These are phyloP conservation scores for Tenthredo livida DNA, from an alignment of 2,888 invertebrate species.

Conservation along the genomic window DNA sequence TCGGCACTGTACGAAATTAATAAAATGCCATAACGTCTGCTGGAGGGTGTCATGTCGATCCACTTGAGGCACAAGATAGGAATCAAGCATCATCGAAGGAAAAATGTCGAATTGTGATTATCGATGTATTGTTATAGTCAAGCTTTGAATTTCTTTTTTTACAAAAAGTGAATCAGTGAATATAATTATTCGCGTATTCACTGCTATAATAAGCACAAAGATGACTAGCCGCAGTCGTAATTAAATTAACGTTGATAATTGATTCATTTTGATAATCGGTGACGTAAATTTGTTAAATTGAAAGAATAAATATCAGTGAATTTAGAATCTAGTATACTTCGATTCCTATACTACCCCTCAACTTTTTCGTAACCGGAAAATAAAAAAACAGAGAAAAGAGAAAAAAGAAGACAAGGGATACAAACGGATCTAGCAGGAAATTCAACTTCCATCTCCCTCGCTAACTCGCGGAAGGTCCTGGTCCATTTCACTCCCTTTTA, in stretches of 20 bases:
- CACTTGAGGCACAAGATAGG: not conserved
- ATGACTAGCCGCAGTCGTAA: no score
- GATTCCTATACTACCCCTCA: not conserved
- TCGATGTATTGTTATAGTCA: not conserved
- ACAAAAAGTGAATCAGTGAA: not conserved
- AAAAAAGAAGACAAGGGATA: not conserved
- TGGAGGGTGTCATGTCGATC: not conserved
- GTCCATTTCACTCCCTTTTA: slow-evolving; percentile 25
- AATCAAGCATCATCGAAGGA: not conserved
- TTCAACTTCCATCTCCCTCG: not conserved
- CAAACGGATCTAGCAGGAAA: slow-evolving; percentile 15
- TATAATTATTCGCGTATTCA: not conserved
- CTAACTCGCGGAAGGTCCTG: slow-evolving; percentile 18
- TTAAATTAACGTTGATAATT: no score
- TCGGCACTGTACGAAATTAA: not conserved
- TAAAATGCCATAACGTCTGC: not conserved
- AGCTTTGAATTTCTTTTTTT: not conserved
- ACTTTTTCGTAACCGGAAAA: not conserved
- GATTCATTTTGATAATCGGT: not conserved
- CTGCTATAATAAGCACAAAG: not conserved
- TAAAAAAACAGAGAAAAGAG: not conserved
- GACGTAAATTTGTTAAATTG: not conserved
- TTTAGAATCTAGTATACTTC: not conserved
- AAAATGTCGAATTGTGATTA: not conserved
- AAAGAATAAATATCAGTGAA: not conserved